Base-by-base conservation (phyloP, 1,140 invertebrate species). In the Nebria ingens region DNA sequence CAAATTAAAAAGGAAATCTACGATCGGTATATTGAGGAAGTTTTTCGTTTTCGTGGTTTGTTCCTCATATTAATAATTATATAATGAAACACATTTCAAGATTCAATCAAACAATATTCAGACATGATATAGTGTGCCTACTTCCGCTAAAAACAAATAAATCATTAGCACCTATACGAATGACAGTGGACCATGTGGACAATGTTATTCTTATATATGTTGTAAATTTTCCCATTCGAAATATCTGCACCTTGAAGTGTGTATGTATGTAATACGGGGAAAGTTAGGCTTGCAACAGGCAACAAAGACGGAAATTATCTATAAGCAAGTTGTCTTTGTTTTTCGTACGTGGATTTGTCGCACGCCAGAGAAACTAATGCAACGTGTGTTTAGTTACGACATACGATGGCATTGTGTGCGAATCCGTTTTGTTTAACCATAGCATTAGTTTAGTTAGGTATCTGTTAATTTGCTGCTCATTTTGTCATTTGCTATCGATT, bases 281-380 rank as follows among this genome's bases (percentile, higher is more conserved):
- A 45, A 45, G 40, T 45, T 45, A 45, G 25, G 13, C 25, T 29
- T 29, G 13, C 40, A 45, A 45, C 40, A 17, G 9, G 9, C 4
- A 17, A 45, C 40, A 45, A 45, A 17, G 17, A 45, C 15, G 17
- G 40, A 45, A 4, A 45, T 4, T 34, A 34, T 17, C 17, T 4
- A 9, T 45, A 13, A 13, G 13, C 13, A 29, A 6, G 4, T 45
- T 45, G 40, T 45, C 40, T 45, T 17, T 45, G 9, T 45, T 17
- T 45, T 3, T 45, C 15, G 40, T 45, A 45, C 40, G 40, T 45
- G 40, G 9, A 45, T 45, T 45, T 45, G 40, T 45, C 40, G 40
- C 17, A 45, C n/a, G n/a, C n/a, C n/a, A 34, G 40, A 45, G 40
- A 45, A 45, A 45, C 9, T 45, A 45, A 29, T 29, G n/a, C n/a